Conservation (phyloP, 2,113 vertebrate genomes). For the Chunga burmeisteri region DNA sequence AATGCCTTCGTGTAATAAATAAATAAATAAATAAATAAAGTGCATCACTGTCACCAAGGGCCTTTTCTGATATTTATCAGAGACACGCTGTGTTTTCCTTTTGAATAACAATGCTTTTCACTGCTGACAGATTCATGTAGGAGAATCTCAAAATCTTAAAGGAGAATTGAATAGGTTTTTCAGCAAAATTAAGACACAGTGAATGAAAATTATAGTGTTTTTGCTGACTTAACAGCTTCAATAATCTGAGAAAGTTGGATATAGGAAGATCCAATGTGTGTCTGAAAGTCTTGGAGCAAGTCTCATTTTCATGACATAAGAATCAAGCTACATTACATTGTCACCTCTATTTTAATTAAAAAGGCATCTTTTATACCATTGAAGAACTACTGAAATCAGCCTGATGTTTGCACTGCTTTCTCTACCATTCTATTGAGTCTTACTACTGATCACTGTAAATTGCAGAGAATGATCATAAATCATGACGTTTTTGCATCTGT, state of each 20-base stretch:
- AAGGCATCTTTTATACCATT: neutral
- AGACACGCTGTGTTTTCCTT: neutral
- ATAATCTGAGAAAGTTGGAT: neutral
- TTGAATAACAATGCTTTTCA: neutral
- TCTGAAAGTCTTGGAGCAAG: neutral
- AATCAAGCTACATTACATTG: neutral
- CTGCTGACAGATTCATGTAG: neutral
- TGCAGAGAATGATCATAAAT: neutral
- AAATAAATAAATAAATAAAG: neutral
- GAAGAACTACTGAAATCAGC: neutral
- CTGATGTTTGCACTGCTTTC: neutral
- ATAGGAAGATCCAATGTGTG: neutral
- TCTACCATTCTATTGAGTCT: neutral
- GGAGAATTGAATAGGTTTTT: neutral
- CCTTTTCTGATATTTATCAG: conserved; percentile 38
- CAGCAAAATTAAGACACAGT: neutral
- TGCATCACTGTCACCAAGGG: neutral
- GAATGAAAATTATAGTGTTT: neutral
- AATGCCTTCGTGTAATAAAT: neutral
- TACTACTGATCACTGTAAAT: neutral
- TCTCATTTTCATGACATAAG: neutral
- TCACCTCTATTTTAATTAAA: neutral
- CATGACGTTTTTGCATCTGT: neutral
- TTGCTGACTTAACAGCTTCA: neutral
- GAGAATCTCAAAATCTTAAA: neutral